Conservation (phyloP, 2,888 invertebrate species). For the Tanytarsus gracilentus region DNA sequence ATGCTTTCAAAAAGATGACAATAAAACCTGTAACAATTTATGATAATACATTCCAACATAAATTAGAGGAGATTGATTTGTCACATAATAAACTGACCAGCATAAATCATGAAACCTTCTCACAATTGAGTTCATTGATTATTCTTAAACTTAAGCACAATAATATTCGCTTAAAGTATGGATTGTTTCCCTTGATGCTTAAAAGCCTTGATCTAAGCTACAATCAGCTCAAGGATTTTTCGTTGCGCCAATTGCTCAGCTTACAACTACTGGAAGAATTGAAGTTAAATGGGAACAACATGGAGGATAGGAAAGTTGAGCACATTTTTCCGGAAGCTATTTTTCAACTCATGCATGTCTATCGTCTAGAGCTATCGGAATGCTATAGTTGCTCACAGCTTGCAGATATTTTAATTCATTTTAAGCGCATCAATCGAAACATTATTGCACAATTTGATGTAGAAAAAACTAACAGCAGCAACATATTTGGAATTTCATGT, state of each 20-base stretch:
- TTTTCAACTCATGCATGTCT: slow-evolving; percentile 22
- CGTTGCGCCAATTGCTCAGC: not conserved
- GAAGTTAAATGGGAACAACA: slow-evolving; percentile 20
- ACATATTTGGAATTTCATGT: slow-evolving; percentile 21
- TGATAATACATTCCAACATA: slow-evolving; percentile 13
- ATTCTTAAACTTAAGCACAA: slow-evolving; percentile 8
- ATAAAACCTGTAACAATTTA: not conserved
- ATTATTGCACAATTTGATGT: slow-evolving; percentile 17
- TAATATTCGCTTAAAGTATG: slow-evolving; percentile 4
- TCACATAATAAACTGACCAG: slow-evolving; percentile 9
- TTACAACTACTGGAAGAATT: slow-evolving; percentile 20
- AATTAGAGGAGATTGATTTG: slow-evolving; percentile 21
- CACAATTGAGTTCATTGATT: slow-evolving; percentile 11
- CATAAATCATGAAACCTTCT: slow-evolving; percentile 15
- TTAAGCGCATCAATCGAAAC: slow-evolving; percentile 2
- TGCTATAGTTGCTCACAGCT: not conserved
- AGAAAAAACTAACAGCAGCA: not conserved
- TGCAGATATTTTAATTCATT: slow-evolving; percentile 5
- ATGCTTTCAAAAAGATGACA: slow-evolving; percentile 24
- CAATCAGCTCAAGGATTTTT: slow-evolving; percentile 10
- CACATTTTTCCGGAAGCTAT: slow-evolving; percentile 17
- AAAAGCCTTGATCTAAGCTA: slow-evolving; percentile 16
- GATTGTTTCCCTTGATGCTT: slow-evolving; percentile 11
- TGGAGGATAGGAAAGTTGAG: not conserved
- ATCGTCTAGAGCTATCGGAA: slow-evolving; percentile 19